Base-by-base conservation (phyloP, 1,140 invertebrate genomes). In the Drepana arcuata region DNA sequence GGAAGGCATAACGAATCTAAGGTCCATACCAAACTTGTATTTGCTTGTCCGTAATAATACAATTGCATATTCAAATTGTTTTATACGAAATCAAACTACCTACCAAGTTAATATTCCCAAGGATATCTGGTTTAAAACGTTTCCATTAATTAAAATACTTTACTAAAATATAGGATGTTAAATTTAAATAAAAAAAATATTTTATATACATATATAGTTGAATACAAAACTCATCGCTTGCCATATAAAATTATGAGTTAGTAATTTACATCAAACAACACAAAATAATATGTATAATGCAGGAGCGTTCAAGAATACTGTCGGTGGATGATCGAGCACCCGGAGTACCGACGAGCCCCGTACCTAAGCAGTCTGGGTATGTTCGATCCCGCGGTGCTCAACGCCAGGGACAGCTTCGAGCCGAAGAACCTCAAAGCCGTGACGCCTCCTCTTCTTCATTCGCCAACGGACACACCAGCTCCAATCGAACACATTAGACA, bases 1-100 rank as follows among this genome's bases (percentile, higher is more conserved):
- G 86, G 78, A 87, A 31, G 85, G 75, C 6, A 88, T 90, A 2
- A 85, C 85, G 12, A 73, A 88, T 48, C 54, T 89, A 16, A 81
- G 81, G 85, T n/a, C n/a, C n/a, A n/a, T n/a, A n/a, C n/a, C n/a
- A 21, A 21, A 21, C 4, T 21, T 21, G 18, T 21, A 21, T 5
- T 21, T 21, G 18, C 9, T 21, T 21, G 4, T 21, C 9, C 18
- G 18, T 21, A 21, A 5, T 5, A 21, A 21, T 21, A 21, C 18
- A 21, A n/a, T n/a, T 9, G 9, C 18, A 21, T 21, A 21, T 21
- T 4, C n/a, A n/a, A n/a, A n/a, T n/a, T n/a, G n/a, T n/a, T n/a
- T n/a, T n/a, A n/a, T n/a, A n/a, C n/a, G n/a, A n/a, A n/a, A n/a
- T n/a, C n/a, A n/a, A n/a, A n/a, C n/a, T n/a, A n/a, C n/a, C n/a